Evolutionary conservation across 2,888 invertebrate species (phyloP), one percentile per base, ranked within the genome.

Genomic region (Thymelicus acteon): DNA sequence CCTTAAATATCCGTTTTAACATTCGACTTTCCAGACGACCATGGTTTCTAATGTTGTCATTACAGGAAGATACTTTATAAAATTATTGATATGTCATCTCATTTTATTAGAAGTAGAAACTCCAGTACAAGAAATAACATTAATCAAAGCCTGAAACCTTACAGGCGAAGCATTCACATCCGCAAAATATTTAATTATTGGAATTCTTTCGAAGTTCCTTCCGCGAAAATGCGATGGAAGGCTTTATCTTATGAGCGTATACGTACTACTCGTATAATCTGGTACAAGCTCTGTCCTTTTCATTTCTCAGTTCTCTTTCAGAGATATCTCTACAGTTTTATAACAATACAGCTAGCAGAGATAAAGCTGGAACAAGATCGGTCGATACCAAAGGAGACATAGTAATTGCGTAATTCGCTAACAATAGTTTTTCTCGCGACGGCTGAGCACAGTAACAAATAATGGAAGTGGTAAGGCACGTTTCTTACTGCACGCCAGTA

Each of bases 331-430:
- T 54, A 24, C 24, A 24, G 24, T 54, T 3, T 24, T 54, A 54
- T 19, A 24, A 54, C 54, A 54, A 54, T 54, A 54, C 54, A 54
- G 54, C 52, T 49, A 49, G 13, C n/a, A 48, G 44, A 63, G 54
- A 62, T 69, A 69, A 69, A 49, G 54, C 60, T 52, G 52, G 52
- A 24, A 52, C 24, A 44, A 67, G 67, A 67, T 63, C 57, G 44
- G 57, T 63, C 63, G 58, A 69, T 69, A 69, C 15, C 58, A 40
- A 58, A 63, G 58, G 61, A 70, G 64, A 69, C 63, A 60, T 49
- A 70, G 69, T 64, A 63, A 70, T 64, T 64, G 64, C 69, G 69
- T 70, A 70, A 70, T 70, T 70, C 64, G 58, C 64, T n/a, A 70
- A 70, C 69, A 70, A 70, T 70, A 70, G 69, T 70, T 64, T 63